phyloP scores from a whole-genome alignment of 2,113 vertebrate genomes.

The Scatophagus argus region DNA sequence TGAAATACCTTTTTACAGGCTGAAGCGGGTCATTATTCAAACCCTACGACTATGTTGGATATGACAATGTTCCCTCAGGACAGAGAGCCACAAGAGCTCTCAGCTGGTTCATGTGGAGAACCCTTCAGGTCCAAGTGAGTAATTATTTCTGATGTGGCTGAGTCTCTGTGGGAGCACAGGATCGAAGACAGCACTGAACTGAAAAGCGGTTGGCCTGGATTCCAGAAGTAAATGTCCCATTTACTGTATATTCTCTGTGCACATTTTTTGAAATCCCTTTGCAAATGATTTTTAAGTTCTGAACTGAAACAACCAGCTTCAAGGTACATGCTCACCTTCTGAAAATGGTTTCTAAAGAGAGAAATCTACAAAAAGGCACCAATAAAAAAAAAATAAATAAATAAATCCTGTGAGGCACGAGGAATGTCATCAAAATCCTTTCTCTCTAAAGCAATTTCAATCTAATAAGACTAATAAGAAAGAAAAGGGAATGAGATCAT shows the following conservation, averaged over 20 bases:
- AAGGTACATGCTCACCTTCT: not conserved
- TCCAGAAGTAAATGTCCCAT: constrained; percentile 18
- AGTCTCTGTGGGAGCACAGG: constrained; percentile 1
- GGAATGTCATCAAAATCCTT: not conserved
- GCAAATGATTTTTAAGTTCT: constrained; percentile 1
- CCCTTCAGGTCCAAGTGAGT: constrained; percentile 21
- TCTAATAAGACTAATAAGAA: no score
- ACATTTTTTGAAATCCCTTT: constrained; percentile 4
- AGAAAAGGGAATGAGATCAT: no score
- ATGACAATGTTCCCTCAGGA: not conserved
- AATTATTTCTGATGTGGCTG: constrained; percentile 4
- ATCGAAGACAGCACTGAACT: not conserved
- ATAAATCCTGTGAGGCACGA: no score
- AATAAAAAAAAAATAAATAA: no score
- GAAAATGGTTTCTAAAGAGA: not conserved
- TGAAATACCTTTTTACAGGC: not conserved
- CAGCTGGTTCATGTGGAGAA: constrained; percentile 15
- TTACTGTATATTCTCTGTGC: constrained; percentile 7
- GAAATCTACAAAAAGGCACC: not conserved
- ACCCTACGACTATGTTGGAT: not conserved
- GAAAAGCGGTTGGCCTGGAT: not conserved
- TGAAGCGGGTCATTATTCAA: constrained; percentile 18
- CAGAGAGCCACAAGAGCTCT: not conserved
- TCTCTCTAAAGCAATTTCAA: not conserved
- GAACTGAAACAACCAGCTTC: not conserved